Conservation (phyloP, 2,797 vertebrate genomes). For the Syngnathus acus region DNA sequence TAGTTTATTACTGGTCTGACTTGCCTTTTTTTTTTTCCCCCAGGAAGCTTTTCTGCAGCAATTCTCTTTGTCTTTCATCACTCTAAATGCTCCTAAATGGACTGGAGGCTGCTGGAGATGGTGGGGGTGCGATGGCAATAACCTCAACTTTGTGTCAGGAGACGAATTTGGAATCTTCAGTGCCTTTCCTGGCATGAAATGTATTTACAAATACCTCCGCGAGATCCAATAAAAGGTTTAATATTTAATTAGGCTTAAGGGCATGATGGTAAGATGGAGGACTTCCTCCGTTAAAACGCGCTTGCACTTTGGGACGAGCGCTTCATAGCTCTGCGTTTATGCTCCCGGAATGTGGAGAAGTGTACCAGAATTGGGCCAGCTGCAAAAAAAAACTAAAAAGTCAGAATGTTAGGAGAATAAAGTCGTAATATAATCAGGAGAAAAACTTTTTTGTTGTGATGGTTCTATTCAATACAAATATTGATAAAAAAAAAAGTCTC, state of each 20-base stretch:
- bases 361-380: background rate
- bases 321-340: conserved; percentile 32
- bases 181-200: conserved; percentile 61
- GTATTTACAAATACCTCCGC: conserved; percentile 70
- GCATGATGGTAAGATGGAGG: conserved; percentile 40
- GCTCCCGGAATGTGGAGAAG: background rate
- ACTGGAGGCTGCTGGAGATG: conserved; percentile 33
- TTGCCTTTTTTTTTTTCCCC: conserved; percentile 40
- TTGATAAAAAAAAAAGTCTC: background rate
- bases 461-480: too few relatives aligned
- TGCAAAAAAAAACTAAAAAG: background rate
- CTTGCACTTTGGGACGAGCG: conserved; percentile 26
- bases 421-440: too few relatives aligned
- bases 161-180: conserved; percentile 60
- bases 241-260: conserved; percentile 73
- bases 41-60: conserved; percentile 54
- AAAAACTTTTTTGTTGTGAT: too few relatives aligned
- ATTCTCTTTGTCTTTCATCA: conserved; percentile 72
- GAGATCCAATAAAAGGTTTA: conserved; percentile 67
- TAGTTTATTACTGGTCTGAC: conserved; percentile 37
- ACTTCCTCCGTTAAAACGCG: conserved; percentile 32
- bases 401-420: background rate
- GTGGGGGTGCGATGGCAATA: conserved; percentile 46
- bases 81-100: conserved; percentile 67
- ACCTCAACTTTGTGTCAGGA: conserved; percentile 57